phyloP scores from a whole-genome alignment of 2,113 vertebrate genomes.

The Alosa alosa region DNA sequence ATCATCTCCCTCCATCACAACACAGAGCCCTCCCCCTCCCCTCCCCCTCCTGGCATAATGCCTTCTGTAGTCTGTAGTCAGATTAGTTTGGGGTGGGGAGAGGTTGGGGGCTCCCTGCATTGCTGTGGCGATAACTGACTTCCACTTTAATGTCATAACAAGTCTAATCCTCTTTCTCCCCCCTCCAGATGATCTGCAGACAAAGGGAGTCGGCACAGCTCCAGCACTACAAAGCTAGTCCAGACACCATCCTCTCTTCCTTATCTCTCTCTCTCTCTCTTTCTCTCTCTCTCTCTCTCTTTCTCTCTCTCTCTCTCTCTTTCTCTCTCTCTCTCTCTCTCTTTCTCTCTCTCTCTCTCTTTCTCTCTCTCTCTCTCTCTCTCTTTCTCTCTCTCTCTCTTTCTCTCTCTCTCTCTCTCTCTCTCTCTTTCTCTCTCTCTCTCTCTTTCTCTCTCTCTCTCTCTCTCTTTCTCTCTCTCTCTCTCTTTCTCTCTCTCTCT shows the following conservation, averaged over 20 bases:
- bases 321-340: background rate
- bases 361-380: background rate
- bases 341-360: background rate
- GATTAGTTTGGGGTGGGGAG: background rate
- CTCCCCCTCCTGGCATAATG: conserved; percentile 16
- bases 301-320: background rate
- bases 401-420: background rate
- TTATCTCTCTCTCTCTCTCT: background rate
- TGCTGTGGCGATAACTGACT: conserved; percentile 5
- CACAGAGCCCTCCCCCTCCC: background rate
- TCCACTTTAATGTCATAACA: conserved; percentile 60
- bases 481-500: too few species aligned
- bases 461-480: background rate
- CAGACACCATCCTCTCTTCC: background rate
- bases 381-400: background rate
- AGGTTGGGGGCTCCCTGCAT: background rate
- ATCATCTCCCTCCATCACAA: background rate
- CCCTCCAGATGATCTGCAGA: conserved; percentile 59
- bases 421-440: background rate
- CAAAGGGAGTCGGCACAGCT: conserved; percentile 48
- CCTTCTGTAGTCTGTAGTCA: conserved; percentile 10
- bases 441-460: background rate
- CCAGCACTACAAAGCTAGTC: conserved; percentile 11
- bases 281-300: background rate
- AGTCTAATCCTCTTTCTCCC: conserved; percentile 60